These are phyloP conservation scores for Ciconia boyciana DNA, from an alignment of 2,113 vertebrate genomes.

Conservation along the genomic window DNA sequence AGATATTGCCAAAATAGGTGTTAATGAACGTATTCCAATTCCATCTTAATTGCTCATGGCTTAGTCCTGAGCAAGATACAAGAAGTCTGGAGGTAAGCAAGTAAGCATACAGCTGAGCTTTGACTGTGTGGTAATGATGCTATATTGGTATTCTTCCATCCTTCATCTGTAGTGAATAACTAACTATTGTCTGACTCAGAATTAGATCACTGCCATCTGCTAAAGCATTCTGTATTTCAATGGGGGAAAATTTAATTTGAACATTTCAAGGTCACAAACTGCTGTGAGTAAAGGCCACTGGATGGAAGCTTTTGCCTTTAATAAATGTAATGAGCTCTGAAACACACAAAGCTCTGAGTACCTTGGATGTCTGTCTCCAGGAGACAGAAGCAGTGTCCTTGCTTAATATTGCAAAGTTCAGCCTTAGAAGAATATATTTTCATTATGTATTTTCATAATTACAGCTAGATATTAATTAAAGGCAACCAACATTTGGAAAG, in stretches of 20 bases:
- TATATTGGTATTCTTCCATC: neutral
- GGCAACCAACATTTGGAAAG: neutral
- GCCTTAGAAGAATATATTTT: neutral
- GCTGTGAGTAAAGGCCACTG: constrained; percentile 9
- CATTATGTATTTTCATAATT: neutral
- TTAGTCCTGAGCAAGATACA: neutral
- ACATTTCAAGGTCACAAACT: constrained; percentile 30
- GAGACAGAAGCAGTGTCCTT: neutral
- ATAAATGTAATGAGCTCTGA: constrained; percentile 14
- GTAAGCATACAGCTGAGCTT: neutral
- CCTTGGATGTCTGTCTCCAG: neutral
- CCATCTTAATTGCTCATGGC: neutral
- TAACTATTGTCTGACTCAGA: neutral
- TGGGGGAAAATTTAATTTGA: constrained; percentile 5
- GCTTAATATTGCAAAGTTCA: neutral
- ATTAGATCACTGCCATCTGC: constrained; percentile 14
- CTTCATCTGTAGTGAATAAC: neutral
- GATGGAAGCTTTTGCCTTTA: constrained; percentile 11
- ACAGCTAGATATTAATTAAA: neutral
- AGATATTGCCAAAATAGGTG: neutral
- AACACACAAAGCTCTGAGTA: neutral
- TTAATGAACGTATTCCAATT: neutral
- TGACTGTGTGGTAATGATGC: neutral
- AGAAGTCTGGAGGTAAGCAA: neutral
- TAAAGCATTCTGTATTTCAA: neutral